A percentile compares a stretch with the other conserved stretches of the same genome.
phyloP scores from a whole-genome alignment of 64 coral and sea anemone genomes.

The Pachyseris speciosa region DNA sequence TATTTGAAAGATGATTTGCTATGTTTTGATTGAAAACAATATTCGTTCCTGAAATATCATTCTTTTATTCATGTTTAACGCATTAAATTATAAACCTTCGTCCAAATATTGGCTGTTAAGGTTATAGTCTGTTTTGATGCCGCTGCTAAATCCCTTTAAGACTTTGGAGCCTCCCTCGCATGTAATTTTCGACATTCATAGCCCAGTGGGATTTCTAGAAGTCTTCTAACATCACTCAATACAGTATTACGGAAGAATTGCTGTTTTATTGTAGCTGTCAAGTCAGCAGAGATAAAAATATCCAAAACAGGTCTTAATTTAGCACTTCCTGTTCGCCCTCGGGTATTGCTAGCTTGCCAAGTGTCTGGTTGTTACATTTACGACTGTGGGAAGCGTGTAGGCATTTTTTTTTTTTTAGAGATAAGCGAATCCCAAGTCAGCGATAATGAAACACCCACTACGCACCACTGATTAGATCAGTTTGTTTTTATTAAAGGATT shows the following conservation, averaged over 20 bases:
- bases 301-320: background rate
- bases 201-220: background rate
- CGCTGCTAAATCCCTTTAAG: too few species aligned
- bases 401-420: too few species aligned
- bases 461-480: background rate
- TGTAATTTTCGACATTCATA: background rate
- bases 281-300: background rate
- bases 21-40: background rate
- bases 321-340: too few species aligned
- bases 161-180: background rate
- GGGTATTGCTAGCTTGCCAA: too few species aligned
- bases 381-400: too few species aligned
- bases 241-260: background rate
- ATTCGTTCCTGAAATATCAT: background rate
- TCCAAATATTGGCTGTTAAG: too few species aligned
- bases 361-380: too few species aligned
- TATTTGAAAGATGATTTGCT: background rate
- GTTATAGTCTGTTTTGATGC: too few species aligned
- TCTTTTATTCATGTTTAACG: background rate
- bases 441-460: too few species aligned
- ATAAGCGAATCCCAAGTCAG: too few species aligned
- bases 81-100: background rate
- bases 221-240: background rate
- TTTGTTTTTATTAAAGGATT: background rate
- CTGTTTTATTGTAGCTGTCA: background rate